phyloP scores from a whole-genome alignment of 1,140 invertebrate species.

The Orius insidiosus region DNA sequence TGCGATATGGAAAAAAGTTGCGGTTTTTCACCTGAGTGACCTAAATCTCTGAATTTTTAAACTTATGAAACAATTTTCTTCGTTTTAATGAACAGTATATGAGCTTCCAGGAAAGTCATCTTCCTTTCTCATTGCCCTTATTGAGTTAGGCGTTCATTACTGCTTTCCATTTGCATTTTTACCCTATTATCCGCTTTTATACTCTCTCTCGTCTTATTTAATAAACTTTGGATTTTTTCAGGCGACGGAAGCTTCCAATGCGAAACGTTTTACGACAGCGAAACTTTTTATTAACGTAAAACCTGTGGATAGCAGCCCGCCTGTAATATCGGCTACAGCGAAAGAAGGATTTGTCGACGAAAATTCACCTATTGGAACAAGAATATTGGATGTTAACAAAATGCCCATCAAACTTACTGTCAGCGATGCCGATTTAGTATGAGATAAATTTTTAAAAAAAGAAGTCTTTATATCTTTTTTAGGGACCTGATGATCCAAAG shows the following conservation, averaged over 20 bases:
- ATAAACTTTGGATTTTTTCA: slow-evolving; percentile 25
- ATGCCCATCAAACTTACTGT: slow-evolving; percentile 53
- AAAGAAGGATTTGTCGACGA: slow-evolving; percentile 66
- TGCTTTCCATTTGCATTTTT: too few species aligned
- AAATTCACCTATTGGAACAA: slow-evolving; percentile 66
- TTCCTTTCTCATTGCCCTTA: too few species aligned
- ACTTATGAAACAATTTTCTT: too few species aligned
- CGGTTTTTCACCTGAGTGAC: too few species aligned
- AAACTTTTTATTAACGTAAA: slow-evolving; percentile 65
- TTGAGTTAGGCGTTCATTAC: too few species aligned
- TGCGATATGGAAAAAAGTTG: too few species aligned
- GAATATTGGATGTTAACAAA: slow-evolving; percentile 47
- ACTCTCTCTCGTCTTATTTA: background rate
- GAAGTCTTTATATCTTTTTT: slow-evolving; percentile 19
- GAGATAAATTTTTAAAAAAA: slow-evolving; percentile 14
- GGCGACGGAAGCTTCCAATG: slow-evolving; percentile 66
- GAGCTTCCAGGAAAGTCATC: too few species aligned
- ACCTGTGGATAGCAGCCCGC: slow-evolving; percentile 69
- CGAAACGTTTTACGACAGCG: slow-evolving; percentile 57
- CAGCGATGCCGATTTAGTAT: slow-evolving; percentile 65
- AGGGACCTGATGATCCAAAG: slow-evolving; percentile 47
- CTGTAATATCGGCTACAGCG: slow-evolving; percentile 46
- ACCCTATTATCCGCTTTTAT: too few species aligned
- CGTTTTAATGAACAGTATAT: too few species aligned
- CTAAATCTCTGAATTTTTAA: too few species aligned